Evolutionary conservation across 1,140 invertebrate species (phyloP), one percentile per base, ranked within the genome.

Genomic region (Leguminivora glycinivorella): DNA sequence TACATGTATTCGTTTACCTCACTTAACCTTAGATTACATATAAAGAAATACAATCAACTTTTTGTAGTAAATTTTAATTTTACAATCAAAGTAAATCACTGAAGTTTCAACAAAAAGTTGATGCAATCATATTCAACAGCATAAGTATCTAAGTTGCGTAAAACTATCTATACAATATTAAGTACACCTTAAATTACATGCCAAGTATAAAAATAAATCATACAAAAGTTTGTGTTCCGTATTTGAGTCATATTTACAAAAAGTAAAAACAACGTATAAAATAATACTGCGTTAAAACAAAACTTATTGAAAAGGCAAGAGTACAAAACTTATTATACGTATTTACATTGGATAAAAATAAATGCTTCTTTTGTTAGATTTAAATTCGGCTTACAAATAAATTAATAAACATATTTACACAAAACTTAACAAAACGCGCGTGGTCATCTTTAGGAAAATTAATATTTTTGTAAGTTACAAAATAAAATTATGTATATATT

Each of bases 341-440:
- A 63, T 63, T 63, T 63, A 63, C 58, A 63, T 31, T 34, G 29
- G n/a, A 19, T 6, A 2, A 31, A 63, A 63, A 31, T 63, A 63
- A 63, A 63, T 63, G 58, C 58, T 63, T 63, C 25, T 63, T 34
- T 63, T 63, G 29, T 63, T 29, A 63, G 58, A 34, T n/a, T 63
- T 19, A 17, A 17, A 63, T 31, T 63, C 24, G 9, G 58, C 58
- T 63, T 63, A 63, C 9, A 63, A 63, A 31, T 29, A 63, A 63
- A 29, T 19, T 29, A 63, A 63, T 26, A 29, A 58, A 63, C 58
- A 63, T 63, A 63, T 63, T 63, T 63, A 63, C 58, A 60, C 56
- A 31, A 63, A 29, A 63, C 58, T 63, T 29, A 63, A 63, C 58
- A 63, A 63, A 29, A 1, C 14, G 56, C 58, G 10, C 26, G 34